Percentiles rank a stretch among this genome's conserved stretches.
phyloP scores from a whole-genome alignment of 2,797 vertebrate genomes.

The Podarcis lilfordi region DNA sequence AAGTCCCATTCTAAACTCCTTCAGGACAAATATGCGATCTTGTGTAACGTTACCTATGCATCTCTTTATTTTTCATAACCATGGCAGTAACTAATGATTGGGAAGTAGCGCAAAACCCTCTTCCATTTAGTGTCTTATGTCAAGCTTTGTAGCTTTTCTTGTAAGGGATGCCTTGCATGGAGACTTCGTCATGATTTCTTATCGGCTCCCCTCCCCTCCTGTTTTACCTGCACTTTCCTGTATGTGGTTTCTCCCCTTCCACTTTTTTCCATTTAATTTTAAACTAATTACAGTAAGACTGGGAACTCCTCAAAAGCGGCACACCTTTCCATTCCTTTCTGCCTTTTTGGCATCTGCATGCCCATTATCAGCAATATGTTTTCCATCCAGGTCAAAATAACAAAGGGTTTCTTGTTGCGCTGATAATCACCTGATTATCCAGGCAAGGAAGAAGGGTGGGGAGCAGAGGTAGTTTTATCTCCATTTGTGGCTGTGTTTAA shows the following conservation, averaged over 20 bases:
- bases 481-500: conserved; percentile 31
- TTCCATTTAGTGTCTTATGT: conserved; percentile 9
- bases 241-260: background rate
- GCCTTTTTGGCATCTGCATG: conserved; percentile 31
- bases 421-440: background rate
- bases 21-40: conserved; percentile 2
- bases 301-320: background rate
- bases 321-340: background rate
- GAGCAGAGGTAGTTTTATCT: conserved; percentile 33
- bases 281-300: conserved; percentile 36
- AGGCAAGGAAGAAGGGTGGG: background rate
- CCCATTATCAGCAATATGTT: conserved; percentile 29
- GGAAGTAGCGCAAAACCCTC: conserved; percentile 18
- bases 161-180: conserved; percentile 33
- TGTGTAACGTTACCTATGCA: conserved; percentile 21
- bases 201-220: background rate
- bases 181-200: conserved; percentile 23
- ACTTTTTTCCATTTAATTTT: conserved; percentile 27
- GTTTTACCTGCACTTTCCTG: conserved; percentile 41
- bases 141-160: background rate
- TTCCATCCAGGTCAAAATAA: conserved; percentile 29
- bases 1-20: conserved; percentile 11
- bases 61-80: conserved; percentile 7
- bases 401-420: background rate
- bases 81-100: background rate